A percentile compares a stretch with the other conserved stretches of the same genome.
Evolutionary conservation across 2,797 vertebrate species (phyloP).

Genomic region (Austrolebias charrua): DNA sequence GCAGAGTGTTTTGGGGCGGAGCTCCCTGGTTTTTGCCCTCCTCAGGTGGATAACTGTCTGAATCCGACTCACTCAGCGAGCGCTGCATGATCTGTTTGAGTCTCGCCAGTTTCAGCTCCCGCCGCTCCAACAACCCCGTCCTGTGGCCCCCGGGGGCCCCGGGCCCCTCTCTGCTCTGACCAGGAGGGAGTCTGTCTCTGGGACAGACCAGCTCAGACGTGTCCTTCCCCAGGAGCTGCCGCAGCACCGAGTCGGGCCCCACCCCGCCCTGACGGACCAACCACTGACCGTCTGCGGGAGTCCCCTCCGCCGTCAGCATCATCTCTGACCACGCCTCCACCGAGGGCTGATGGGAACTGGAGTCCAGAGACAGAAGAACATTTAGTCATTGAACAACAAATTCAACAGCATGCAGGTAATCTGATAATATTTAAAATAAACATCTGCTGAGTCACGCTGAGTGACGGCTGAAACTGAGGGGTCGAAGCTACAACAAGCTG

Average conservation of each 20-base stretch:
- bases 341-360: conserved; percentile 86
- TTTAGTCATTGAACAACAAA: too few species aligned
- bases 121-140: conserved; percentile 77
- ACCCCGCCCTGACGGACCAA: conserved; percentile 85
- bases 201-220: conserved; percentile 82
- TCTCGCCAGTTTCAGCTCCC: conserved; percentile 90
- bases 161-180: conserved; percentile 57
- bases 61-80: conserved; percentile 91
- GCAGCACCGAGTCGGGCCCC: conserved; percentile 86
- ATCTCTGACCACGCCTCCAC: conserved; percentile 85
- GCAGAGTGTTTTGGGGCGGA: conserved; percentile 27
- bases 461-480: too few species aligned
- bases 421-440: background rate
- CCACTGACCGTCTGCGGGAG: conserved; percentile 74
- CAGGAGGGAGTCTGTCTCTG: conserved; percentile 82
- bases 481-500: too few species aligned
- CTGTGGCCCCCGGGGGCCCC: conserved; percentile 40
- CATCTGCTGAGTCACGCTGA: too few species aligned
- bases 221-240: conserved; percentile 90
- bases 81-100: conserved; percentile 94
- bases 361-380: conserved; percentile 34
- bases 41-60: conserved; percentile 86
- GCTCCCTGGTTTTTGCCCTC: conserved; percentile 80
- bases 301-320: conserved; percentile 77
- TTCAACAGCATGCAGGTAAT: too few species aligned